Percentiles rank a stretch among this genome's conserved stretches.
Evolutionary conservation across 2,888 invertebrate genomes (phyloP).

Genomic region (Drosophila dives): DNA sequence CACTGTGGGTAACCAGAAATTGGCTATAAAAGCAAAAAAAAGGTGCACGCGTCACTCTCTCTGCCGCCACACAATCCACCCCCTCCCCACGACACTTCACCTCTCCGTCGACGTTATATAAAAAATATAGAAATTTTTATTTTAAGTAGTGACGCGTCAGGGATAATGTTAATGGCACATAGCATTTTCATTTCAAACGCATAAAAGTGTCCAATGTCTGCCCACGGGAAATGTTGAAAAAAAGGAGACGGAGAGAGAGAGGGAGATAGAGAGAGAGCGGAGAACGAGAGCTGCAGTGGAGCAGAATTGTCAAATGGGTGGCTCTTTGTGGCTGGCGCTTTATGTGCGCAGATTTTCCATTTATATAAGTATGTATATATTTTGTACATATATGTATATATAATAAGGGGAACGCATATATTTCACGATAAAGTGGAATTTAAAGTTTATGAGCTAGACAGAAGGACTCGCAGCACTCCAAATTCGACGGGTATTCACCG

Average conservation of each 20-base stretch:
- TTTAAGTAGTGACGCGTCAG: conserved; percentile 80
- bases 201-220: conserved; percentile 72
- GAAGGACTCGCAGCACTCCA: conserved; percentile 28
- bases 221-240: conserved; percentile 54
- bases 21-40: conserved; percentile 74
- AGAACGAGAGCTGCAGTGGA: conserved; percentile 31
- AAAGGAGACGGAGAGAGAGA: not conserved
- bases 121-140: conserved; percentile 79
- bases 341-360: conserved; percentile 67
- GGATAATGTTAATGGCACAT: conserved; percentile 81
- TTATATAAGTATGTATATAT: conserved; percentile 35
- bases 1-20: conserved; percentile 79
- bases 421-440: conserved; percentile 73
- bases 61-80: not conserved
- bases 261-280: not conserved
- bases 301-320: conserved; percentile 44
- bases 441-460: conserved; percentile 74
- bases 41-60: conserved; percentile 55
- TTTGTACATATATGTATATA: conserved; percentile 37
- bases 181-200: conserved; percentile 79
- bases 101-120: conserved; percentile 43
- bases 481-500: conserved; percentile 23
- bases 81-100: not conserved
- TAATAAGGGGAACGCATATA: conserved; percentile 59
- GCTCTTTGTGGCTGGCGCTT: conserved; percentile 65